phyloP scores from a whole-genome alignment of 2,113 vertebrate species.

The Anolis sagrei region DNA sequence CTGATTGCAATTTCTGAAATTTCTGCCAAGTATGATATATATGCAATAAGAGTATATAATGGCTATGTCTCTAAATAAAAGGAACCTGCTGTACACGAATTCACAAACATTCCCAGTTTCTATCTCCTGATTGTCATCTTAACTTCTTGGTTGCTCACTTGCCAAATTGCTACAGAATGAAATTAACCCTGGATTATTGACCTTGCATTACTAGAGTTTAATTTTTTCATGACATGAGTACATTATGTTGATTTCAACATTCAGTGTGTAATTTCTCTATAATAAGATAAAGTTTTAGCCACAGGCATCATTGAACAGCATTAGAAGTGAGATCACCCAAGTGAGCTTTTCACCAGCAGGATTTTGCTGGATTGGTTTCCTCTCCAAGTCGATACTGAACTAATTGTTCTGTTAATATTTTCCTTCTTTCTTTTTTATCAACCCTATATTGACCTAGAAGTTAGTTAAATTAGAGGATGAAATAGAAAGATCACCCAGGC shows the following conservation, averaged over 20 bases:
- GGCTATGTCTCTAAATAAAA: neutral
- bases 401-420: conserved; percentile 1
- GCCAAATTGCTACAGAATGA: neutral
- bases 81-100: neutral
- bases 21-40: neutral
- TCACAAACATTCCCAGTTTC: neutral
- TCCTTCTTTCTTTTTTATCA: neutral
- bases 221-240: neutral
- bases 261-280: neutral
- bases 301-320: neutral
- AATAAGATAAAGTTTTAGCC: neutral
- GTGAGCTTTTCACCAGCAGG: neutral
- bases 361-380: neutral
- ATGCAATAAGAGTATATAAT: neutral
- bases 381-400: conserved; percentile 1
- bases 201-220: neutral
- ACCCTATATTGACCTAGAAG: neutral
- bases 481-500: neutral
- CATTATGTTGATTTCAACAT: neutral
- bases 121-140: conserved; percentile 1
- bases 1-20: no score
- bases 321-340: neutral
- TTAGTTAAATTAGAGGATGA: neutral
- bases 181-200: neutral
- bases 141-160: neutral